Evolutionary conservation across 2,888 invertebrate genomes (phyloP), one percentile per base, ranked within the genome.

Genomic region (Drosophila pegasa): DNA sequence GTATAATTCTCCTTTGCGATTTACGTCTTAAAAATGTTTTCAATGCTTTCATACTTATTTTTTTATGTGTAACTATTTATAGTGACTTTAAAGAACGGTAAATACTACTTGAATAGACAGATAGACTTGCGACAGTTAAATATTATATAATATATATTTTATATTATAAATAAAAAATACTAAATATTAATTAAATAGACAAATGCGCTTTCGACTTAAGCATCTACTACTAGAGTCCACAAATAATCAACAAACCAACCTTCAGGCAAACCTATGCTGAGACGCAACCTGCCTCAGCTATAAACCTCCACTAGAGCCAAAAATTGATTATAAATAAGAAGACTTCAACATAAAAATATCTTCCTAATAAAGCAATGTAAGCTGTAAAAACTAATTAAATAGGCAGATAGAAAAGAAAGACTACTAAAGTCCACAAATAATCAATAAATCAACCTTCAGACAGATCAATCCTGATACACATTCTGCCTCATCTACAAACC

Each of bases 41-140:
- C 18, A 33, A 18, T 37, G 37, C 41, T 75, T 74, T 69, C 35
- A 41, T 37, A n/a, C 38, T 50, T 41, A 45, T 38, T n/a, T 18
- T 29, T 40, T 20, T 18, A 7, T 60, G 72, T 71, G n/a, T 62
- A 75, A n/a, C 5, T 48, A 12, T 29, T 12, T 45, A 18, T 12
- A 2, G 31, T 40, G 20, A 8, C 16, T n/a, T 37, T 16, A 3
- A n/a, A 12, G 12, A 3, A 31, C 3, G 12, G 14, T 33, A 33
- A 14, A 1, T 33, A n/a, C n/a, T n/a, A n/a, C n/a, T n/a, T n/a
- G n/a, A n/a, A n/a, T n/a, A n/a, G n/a, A n/a, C n/a, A n/a, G n/a
- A n/a, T n/a, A n/a, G n/a, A n/a, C n/a, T n/a, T n/a, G n/a, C n/a
- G n/a, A n/a, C n/a, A n/a, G n/a, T n/a, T n/a, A n/a, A n/a, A n/a